A percentile compares a stretch with the other conserved stretches of the same genome.
These are phyloP conservation scores for Trichechus manatus DNA, from an alignment of 2,113 vertebrate genomes.

Conservation along the genomic window DNA sequence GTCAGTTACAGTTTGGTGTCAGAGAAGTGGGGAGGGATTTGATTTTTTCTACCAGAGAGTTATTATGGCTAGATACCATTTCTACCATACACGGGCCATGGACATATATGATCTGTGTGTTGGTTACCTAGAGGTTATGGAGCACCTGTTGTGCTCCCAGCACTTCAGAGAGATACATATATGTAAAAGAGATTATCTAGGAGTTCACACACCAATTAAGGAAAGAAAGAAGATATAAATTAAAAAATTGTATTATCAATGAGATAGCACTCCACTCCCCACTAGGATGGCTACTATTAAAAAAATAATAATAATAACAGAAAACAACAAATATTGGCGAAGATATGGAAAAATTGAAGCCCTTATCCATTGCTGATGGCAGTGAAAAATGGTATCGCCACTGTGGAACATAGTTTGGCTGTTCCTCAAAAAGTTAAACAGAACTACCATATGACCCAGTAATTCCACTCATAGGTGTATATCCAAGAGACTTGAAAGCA, in stretches of 20 bases:
- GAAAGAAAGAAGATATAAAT: background rate
- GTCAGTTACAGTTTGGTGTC: background rate
- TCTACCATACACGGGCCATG: too few species aligned
- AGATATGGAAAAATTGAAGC: background rate
- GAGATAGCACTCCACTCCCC: background rate
- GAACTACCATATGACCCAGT: background rate
- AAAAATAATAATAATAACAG: background rate
- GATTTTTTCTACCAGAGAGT: background rate
- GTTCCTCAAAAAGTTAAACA: background rate
- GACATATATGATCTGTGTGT: too few species aligned
- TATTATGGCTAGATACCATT: background rate
- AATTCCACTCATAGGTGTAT: background rate
- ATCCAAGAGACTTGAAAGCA: background rate
- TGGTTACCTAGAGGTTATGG: background rate
- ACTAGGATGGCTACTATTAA: background rate
- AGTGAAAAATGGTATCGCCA: background rate
- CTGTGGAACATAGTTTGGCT: background rate
- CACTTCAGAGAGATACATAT: background rate
- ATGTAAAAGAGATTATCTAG: background rate
- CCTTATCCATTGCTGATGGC: background rate
- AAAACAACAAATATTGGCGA: background rate
- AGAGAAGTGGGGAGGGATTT: background rate
- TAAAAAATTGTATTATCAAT: background rate
- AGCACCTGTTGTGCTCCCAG: background rate
- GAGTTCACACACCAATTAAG: background rate